A percentile compares a stretch with the other conserved stretches of the same genome.
These are phyloP conservation scores for Falcaria lacertinaria DNA, from an alignment of 2,888 invertebrate species.

Conservation along the genomic window DNA sequence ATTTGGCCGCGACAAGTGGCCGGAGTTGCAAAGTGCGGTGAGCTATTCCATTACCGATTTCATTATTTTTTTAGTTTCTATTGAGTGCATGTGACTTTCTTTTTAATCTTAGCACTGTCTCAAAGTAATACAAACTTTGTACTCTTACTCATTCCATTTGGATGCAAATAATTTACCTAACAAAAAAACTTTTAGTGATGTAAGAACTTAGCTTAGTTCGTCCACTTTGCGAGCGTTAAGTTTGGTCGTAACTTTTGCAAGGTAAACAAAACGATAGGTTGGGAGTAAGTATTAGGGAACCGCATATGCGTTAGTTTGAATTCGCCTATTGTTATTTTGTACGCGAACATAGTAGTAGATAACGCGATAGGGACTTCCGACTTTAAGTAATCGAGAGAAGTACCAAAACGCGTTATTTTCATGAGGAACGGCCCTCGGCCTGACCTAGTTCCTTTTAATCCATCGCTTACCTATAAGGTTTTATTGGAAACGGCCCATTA, in stretches of 20 bases:
- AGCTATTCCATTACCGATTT: slow-evolving; percentile 46
- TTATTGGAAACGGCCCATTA: slow-evolving; percentile 78
- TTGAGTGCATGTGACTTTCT: slow-evolving; percentile 62
- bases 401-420: slow-evolving; percentile 62
- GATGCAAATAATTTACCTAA: slow-evolving; percentile 24
- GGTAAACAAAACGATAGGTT: slow-evolving; percentile 19
- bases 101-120: slow-evolving; percentile 40
- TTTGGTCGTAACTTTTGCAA: slow-evolving; percentile 4
- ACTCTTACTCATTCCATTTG: slow-evolving; percentile 39
- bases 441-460: slow-evolving; percentile 77
- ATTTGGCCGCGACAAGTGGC: slow-evolving; percentile 47
- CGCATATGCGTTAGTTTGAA: slow-evolving; percentile 22
- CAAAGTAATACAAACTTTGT: slow-evolving; percentile 46
- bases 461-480: slow-evolving; percentile 79
- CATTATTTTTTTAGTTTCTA: slow-evolving; percentile 48
- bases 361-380: slow-evolving; percentile 45
- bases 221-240: neutral
- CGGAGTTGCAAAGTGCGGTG: slow-evolving; percentile 55
- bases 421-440: slow-evolving; percentile 67
- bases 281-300: slow-evolving; percentile 20
- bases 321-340: slow-evolving; percentile 33
- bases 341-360: slow-evolving; percentile 39
- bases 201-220: slow-evolving; percentile 7
- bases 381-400: slow-evolving; percentile 42
- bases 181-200: slow-evolving; percentile 16